Evolutionary conservation across 2,113 vertebrate species (phyloP), one percentile per base, ranked within the genome.

Genomic region (Centropus bengalensis): DNA sequence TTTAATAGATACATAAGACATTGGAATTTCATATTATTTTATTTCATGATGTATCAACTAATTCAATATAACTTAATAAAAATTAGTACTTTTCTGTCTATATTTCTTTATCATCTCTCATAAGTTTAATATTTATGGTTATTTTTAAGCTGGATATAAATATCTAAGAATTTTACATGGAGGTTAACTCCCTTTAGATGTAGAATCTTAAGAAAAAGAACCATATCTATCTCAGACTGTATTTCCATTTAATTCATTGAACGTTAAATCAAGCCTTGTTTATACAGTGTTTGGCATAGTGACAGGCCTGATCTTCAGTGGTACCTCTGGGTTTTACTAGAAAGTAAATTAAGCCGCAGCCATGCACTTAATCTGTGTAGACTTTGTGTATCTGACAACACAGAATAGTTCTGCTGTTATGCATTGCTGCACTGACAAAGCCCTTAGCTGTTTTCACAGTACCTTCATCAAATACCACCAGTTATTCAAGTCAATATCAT

Each of bases 241-340:
- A 87, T 82, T 71, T 19, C 58, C 14, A 32, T 76, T 84, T n/a
- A 79, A 38, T 85, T 89, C 38, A 64, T 40, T 87, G 54, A 87
- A 22, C 49, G 69, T 84, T 91, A 71, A 75, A 82, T 85, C 74
- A 92, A 91, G 44, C 69, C 66, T 89, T 94, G 58, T 91, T 97
- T 91, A 47, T 86, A 32, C n/a, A 90, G 14, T 24, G 20, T 82
- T 85, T 86, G 87, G 38, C 67, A 42, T 91, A 73, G 76, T 66
- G 45, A 64, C 60, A 66, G 49, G n/a, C 40, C 70, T 87, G 83
- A 91, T 96, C 83, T 92, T 95, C 81, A 71, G 28, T 71, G 62
- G 21, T 81, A 75, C 60, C 44, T 92, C 68, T 92, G 64, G 40
- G 12, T 84, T 92, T 86, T 88, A n/a, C 52, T 92, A 4, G 71